Base-by-base conservation (phyloP, 2,797 vertebrate genomes). In the Threskiornis aethiopicus region DNA sequence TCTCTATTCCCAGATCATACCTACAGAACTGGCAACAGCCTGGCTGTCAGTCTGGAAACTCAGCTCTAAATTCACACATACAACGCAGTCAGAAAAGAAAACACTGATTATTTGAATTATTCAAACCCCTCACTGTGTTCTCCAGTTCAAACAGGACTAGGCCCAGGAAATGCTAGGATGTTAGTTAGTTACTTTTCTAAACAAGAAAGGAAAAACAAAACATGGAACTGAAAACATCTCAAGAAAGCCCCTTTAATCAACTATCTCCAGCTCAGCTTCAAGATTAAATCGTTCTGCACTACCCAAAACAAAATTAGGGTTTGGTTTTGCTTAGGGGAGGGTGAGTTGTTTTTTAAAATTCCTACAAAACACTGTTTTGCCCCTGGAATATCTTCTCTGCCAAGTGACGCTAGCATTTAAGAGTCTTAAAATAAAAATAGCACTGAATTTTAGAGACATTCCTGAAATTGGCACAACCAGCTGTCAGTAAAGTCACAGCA, bases 41-140 rank as follows among this genome's bases (percentile, higher is more conserved):
- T 54, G 33, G 24, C 37, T 90, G 51, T 89, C 93, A 84, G 22
- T 92, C 70, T 69, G 52, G 62, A 93, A 96, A 92, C n/a, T 84
- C 75, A 82, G 41, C 44, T 93, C 55, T 77, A 90, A 83, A 78
- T 75, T 97, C 86, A 58, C 33, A 25, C 19, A 39, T 54, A 89
- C 16, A 73, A 57, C 4, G 4, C 19, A 35, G n/a, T 59, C 31
- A 59, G 73, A 71, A 75, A 78, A 92, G 54, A 77, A 4, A 21
- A 73, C 19, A 57, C 11, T 54, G 62, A 33, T 64, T 83, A 70
- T 66, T 26, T 92, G 39, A 93, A 85, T 92, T 88, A 87, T 89
- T 90, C 76, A 93, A 59, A 72, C 33, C 7, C 13, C 2, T 66
- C 35, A 76, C 35, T 59, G 6, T 58, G 37, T 69, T 82, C 42